Evolutionary conservation across 2,113 vertebrate species (phyloP).

Genomic region (Prinia subflava): DNA sequence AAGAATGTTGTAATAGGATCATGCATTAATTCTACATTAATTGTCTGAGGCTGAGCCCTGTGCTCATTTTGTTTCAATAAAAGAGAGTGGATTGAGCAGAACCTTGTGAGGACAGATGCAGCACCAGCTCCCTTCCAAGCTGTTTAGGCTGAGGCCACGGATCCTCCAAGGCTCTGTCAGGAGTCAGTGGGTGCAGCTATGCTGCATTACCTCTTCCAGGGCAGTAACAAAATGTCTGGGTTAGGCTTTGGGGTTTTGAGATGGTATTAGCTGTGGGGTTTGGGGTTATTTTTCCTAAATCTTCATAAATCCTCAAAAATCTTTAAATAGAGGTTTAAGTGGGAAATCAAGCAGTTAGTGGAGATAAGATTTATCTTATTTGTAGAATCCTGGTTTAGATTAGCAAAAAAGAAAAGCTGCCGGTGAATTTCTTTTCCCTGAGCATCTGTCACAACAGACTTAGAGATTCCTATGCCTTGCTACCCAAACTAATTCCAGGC

Average conservation of each 20-base stretch:
- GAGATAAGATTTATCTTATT: background rate
- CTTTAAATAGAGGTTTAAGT: constrained; percentile 14
- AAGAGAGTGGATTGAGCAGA: background rate
- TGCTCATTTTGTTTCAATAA: background rate
- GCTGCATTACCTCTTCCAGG: background rate
- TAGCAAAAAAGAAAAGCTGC: background rate
- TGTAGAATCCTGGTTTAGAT: background rate
- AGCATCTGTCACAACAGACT: background rate
- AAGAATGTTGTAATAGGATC: constrained; percentile 16
- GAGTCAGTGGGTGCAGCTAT: background rate
- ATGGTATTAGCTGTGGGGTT: background rate
- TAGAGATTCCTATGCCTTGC: background rate
- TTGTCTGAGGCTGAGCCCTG: background rate
- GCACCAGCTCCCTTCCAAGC: background rate
- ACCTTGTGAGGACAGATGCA: background rate
- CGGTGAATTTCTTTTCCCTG: background rate
- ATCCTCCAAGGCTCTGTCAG: background rate
- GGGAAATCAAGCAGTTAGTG: background rate
- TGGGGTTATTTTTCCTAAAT: background rate
- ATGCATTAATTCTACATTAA: background rate
- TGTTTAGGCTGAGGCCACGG: background rate
- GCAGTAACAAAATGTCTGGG: background rate
- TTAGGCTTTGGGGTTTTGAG: background rate
- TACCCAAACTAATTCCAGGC: background rate
- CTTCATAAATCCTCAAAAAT: constrained; percentile 11